These are phyloP conservation scores for Peromyscus melanophrys DNA, from an alignment of 2,797 vertebrate genomes.

Conservation along the genomic window DNA sequence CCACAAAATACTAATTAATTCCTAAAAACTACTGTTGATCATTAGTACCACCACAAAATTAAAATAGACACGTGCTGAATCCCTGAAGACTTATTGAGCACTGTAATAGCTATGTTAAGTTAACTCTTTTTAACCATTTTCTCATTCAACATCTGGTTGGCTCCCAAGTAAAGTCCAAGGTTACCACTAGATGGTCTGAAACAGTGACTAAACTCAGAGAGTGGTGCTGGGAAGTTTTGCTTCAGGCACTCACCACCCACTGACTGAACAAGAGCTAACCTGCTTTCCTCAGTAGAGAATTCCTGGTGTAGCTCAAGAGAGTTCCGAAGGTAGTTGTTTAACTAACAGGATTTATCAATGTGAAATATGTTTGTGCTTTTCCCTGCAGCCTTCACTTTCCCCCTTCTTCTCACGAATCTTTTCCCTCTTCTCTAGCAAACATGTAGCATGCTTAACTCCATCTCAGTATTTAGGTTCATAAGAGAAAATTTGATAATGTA, in stretches of 20 bases:
- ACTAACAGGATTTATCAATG: background rate
- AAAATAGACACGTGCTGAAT: background rate
- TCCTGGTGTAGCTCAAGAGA: background rate
- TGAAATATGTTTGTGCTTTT: background rate
- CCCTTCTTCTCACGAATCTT: background rate
- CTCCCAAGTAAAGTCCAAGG: background rate
- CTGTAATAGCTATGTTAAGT: background rate
- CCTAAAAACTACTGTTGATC: background rate
- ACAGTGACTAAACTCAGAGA: background rate
- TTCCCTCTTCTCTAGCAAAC: background rate
- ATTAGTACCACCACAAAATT: background rate
- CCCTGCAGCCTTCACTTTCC: background rate
- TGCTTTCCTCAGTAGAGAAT: background rate
- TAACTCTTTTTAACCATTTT: background rate
- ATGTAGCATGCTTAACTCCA: background rate
- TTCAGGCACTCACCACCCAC: background rate
- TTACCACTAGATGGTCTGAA: background rate
- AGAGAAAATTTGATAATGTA: background rate
- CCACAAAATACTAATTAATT: slow-evolving; percentile 1
- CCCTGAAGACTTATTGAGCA: background rate
- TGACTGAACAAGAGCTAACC: background rate
- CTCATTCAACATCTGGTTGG: background rate
- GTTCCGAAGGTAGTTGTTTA: too few relatives aligned
- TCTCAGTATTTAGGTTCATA: background rate
- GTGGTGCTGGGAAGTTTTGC: background rate